Base-by-base conservation (phyloP, 2,797 vertebrate genomes). In the Ispidina picta region DNA sequence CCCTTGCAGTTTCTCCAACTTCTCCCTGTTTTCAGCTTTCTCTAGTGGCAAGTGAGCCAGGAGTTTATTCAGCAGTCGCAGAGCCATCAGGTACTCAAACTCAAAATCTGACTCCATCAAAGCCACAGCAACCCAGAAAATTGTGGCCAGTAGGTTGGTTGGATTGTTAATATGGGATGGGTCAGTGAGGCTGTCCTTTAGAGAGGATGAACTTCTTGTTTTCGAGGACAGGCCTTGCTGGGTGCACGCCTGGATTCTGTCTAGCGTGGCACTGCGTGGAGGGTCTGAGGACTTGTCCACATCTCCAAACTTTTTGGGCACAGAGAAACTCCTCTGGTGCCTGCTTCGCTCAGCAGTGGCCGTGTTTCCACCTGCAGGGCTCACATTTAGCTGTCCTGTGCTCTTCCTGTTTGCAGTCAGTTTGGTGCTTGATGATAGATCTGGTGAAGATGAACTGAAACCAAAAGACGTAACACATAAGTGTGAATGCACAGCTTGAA, bases 61-160 rank as follows among this genome's bases (percentile, higher is more conserved):
- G 20, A 99, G 97, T 95, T 99, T 99, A 96, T 98, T 99, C 91
- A 99, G 97, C 18, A 99, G 97, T 39, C 99, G 97, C 73, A 99
- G 96, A 5, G 99, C 98, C 99, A 99, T 99, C 66, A 99, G 98
- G 90, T 99, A 99, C 90, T 99, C 99, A 96, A 99, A 99, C 96
- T 99, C 99, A 97, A 99, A 99, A 97, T 99, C 99, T 0, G 99
- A 99, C 96, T 99, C 99, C 99, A 99, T 99, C 92, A 99, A 98
- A 29, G 99, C 98, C 68, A 99, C 98, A 0, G 99, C 98, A 83
- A 99, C 99, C 99, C 99, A 99, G 96, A 99, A 99, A 88, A 99
- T 98, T 22, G 99, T 99, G 89, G 99, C 99, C 95, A 99, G 96
- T 26, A 99, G 98, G 52, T 99, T 98, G 51, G 98, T 98, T 4